Evolutionary conservation across 1,140 invertebrate species (phyloP), one percentile per base, ranked within the genome.

Genomic region (Neodiprion fabricii): DNA sequence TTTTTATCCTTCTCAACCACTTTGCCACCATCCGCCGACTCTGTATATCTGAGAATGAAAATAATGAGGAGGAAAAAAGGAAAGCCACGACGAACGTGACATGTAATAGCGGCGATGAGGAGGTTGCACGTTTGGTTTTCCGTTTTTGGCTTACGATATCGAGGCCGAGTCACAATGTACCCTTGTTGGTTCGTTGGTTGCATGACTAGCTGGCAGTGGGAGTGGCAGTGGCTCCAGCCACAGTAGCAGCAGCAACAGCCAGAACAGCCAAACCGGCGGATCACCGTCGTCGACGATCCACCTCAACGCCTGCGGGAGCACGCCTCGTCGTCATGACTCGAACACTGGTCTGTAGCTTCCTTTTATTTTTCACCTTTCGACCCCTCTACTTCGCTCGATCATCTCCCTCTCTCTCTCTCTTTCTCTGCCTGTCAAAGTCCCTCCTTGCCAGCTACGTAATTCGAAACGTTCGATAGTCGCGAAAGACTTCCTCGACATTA

Each of bases 151-250:
- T 5, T 61, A 14, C 9, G 5, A 61, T 40, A 40, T 61, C 53
- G 53, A 61, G 11, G 53, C n/a, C 5, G 28, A 40, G 28, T 61
- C 53, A 61, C 53, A 61, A 40, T 17, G n/a, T 61, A 61, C 53
- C 48, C 66, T 69, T 74, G 68, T 71, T 23, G 23, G 72, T 73
- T 85, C 79, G 84, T 87, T 88, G 85, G 81, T 88, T 88, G 86
- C 86, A 86, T 88, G 86, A 87, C 84, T 84, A 85, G 85, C 84
- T 84, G 85, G 83, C 83, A 87, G 81, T 82, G 82, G 82, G 81
- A 81, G 78, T 82, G 79, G 79, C 72, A 80, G 81, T 78, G 79
- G 74, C 66, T 76, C 81, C 78, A 78, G 79, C 77, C 79, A 79
- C 79, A 85, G 83, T 79, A 80, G 79, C 77, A 81, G 80, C 83